phyloP scores from a whole-genome alignment of 2,797 vertebrate genomes.

The Tachyglossus aculeatus region DNA sequence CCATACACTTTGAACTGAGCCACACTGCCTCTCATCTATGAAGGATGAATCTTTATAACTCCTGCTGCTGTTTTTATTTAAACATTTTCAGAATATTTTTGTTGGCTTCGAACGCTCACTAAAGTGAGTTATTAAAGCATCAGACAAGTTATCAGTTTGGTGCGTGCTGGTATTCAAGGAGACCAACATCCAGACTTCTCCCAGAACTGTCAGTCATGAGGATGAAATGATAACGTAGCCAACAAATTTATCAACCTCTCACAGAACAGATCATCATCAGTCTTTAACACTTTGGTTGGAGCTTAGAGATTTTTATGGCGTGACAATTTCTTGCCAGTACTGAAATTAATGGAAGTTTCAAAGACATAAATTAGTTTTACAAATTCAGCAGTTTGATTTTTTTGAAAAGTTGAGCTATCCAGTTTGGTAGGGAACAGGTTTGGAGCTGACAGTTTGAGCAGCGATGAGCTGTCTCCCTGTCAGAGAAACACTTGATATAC shows the following conservation, averaged over 20 bases:
- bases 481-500: background rate
- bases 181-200: background rate
- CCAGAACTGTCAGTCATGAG: background rate
- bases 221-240: background rate
- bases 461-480: background rate
- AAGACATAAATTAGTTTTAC: background rate
- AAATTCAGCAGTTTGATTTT: background rate
- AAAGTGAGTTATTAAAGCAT: too few relatives aligned
- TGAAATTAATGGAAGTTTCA: background rate
- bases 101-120: too few relatives aligned
- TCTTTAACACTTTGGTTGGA: slow-evolving; percentile 7
- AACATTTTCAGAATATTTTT: too few relatives aligned
- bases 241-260: background rate
- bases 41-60: too few relatives aligned
- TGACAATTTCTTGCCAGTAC: background rate
- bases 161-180: too few relatives aligned
- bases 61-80: too few relatives aligned
- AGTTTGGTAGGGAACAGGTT: background rate
- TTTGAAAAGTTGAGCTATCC: background rate
- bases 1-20: too few relatives aligned
- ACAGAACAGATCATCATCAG: background rate
- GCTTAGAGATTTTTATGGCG: background rate
- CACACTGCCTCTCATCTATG: too few relatives aligned
- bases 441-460: slow-evolving; percentile 1
- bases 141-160: too few relatives aligned